A percentile compares a stretch with the other conserved stretches of the same genome.
Conservation (phyloP, 2,888 invertebrate species). For the Spicauda simplicius region DNA sequence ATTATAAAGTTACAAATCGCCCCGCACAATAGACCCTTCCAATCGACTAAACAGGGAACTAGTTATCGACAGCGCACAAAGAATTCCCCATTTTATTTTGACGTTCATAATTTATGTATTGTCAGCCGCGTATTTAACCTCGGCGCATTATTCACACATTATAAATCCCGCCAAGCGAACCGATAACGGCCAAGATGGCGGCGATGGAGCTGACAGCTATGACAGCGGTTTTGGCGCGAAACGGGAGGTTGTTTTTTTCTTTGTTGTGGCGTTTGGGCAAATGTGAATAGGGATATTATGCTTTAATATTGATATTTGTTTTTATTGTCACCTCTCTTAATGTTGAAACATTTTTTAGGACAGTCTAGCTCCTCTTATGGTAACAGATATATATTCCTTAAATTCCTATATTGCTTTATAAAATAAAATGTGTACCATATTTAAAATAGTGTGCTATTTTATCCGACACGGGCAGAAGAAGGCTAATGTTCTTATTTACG, state of each 20-base stretch:
- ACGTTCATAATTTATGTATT: conserved; percentile 80
- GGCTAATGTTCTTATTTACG: too few species aligned
- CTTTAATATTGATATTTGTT: neutral
- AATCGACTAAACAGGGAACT: conserved; percentile 73
- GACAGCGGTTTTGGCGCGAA: conserved; percentile 73
- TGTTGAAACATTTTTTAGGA: too few species aligned
- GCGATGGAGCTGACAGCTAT: conserved; percentile 55
- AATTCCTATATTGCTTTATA: too few species aligned
- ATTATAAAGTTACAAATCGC: conserved; percentile 47
- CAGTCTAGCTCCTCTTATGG: too few species aligned
- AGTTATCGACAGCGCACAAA: conserved; percentile 67
- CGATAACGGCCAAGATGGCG: conserved; percentile 77
- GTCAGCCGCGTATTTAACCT: conserved; percentile 78
- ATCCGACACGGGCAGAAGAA: too few species aligned
- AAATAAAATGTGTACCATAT: too few species aligned
- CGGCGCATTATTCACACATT: conserved; percentile 80
- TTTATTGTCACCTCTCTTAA: neutral
- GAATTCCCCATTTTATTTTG: conserved; percentile 53
- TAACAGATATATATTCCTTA: too few species aligned
- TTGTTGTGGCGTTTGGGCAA: conserved; percentile 10
- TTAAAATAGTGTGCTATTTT: too few species aligned
- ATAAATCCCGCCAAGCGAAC: conserved; percentile 77
- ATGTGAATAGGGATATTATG: neutral
- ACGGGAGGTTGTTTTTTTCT: conserved; percentile 41
- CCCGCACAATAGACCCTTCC: conserved; percentile 60